Evolutionary conservation across 2,888 invertebrate species (phyloP).

Genomic region (Dolichomitus sp.): DNA sequence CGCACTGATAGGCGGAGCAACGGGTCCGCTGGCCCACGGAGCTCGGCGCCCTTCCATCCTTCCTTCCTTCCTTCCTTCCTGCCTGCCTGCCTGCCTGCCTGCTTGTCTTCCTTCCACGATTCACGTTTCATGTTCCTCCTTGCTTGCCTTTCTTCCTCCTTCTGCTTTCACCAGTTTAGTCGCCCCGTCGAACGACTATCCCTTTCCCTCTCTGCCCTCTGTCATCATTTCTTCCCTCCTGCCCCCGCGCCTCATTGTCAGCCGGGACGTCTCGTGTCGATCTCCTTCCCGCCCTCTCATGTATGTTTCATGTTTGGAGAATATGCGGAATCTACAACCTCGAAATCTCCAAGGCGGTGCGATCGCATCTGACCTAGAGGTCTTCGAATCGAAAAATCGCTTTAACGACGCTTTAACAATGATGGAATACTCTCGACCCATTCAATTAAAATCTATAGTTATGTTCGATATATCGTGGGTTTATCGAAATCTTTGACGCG

Average conservation of each 20-base stretch:
- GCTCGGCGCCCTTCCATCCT: slow-evolving; percentile 81
- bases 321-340: slow-evolving; percentile 37
- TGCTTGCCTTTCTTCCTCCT: slow-evolving; percentile 74
- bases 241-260: slow-evolving; percentile 49
- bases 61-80: slow-evolving; percentile 74
- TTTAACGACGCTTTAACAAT: background rate
- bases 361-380: background rate
- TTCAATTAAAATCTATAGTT: background rate
- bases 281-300: slow-evolving; percentile 54
- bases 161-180: slow-evolving; percentile 60
- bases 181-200: slow-evolving; percentile 71
- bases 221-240: slow-evolving; percentile 14
- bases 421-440: background rate
- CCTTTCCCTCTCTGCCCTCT: slow-evolving; percentile 58
- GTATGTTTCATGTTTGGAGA: slow-evolving; percentile 62
- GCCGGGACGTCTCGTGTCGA: slow-evolving; percentile 33
- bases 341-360: background rate
- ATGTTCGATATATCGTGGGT: slow-evolving; percentile 14
- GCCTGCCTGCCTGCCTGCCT: slow-evolving; percentile 72
- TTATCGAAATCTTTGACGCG: background rate
- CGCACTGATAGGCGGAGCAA: slow-evolving; percentile 86
- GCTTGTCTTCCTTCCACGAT: slow-evolving; percentile 66
- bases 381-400: background rate
- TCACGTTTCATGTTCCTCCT: slow-evolving; percentile 49
- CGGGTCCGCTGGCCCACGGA: slow-evolving; percentile 79